A percentile compares a stretch with the other conserved stretches of the same genome.
These are phyloP conservation scores for Fulmarus glacialis DNA, from an alignment of 2,113 vertebrate genomes.

Conservation along the genomic window DNA sequence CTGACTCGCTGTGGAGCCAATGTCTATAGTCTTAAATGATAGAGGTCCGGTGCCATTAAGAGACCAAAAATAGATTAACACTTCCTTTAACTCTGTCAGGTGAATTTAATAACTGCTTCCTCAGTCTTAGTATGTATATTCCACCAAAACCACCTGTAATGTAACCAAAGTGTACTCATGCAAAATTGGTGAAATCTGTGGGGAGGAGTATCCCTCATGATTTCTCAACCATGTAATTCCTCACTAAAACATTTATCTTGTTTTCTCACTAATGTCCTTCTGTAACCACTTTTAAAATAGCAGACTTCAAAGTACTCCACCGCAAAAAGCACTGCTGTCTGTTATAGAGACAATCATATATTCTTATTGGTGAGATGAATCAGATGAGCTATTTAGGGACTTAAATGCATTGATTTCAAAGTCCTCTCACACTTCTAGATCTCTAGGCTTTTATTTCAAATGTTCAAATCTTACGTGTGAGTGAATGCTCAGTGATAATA, in stretches of 20 bases:
- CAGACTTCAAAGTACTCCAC: neutral
- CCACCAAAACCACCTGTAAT: neutral
- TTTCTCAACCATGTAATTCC: neutral
- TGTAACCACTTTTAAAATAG: neutral
- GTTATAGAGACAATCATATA: neutral
- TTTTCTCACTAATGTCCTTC: neutral
- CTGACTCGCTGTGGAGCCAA: neutral
- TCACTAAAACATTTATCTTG: neutral
- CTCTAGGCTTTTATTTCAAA: neutral
- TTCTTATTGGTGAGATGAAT: neutral
- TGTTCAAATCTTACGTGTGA: neutral
- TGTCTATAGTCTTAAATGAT: neutral
- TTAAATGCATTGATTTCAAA: neutral
- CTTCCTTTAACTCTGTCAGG: neutral
- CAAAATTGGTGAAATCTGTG: neutral
- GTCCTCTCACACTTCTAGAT: neutral
- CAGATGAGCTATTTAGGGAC: neutral
- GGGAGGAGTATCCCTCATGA: neutral
- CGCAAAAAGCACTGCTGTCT: neutral
- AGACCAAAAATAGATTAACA: neutral
- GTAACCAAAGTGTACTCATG: neutral
- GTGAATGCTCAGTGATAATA: neutral
- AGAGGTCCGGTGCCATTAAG: neutral
- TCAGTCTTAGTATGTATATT: neutral
- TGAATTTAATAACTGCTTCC: neutral